A percentile compares a stretch with the other conserved stretches of the same genome.
These are phyloP conservation scores for Zophobas morio DNA, from an alignment of 1,140 invertebrate species.

Conservation along the genomic window DNA sequence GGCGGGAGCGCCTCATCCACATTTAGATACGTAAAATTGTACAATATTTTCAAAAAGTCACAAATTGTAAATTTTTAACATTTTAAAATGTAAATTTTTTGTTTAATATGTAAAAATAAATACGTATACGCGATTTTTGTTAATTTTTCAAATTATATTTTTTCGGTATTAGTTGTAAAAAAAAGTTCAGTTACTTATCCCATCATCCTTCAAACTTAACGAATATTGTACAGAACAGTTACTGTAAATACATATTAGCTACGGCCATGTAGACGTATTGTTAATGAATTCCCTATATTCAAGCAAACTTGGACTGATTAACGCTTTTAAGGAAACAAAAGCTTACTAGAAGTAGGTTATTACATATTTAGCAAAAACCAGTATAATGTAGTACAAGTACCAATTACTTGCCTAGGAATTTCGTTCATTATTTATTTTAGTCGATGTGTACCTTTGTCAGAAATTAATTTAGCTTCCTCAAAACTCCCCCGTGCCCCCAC, in stretches of 20 bases:
- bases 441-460: constrained; percentile 38
- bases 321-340: constrained; percentile 56
- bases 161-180: constrained; percentile 38
- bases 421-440: constrained; percentile 47
- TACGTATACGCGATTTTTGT: constrained; percentile 62
- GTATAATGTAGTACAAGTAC: constrained; percentile 58
- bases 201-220: constrained; percentile 34
- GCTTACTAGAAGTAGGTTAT: constrained; percentile 52
- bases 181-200: constrained; percentile 22
- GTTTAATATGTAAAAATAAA: constrained; percentile 60
- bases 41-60: constrained; percentile 63
- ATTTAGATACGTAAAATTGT: constrained; percentile 67
- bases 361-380: constrained; percentile 44
- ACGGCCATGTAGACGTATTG: constrained; percentile 56
- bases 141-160: constrained; percentile 41
- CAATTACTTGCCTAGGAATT: constrained; percentile 49
- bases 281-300: constrained; percentile 54
- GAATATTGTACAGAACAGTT: constrained; percentile 58
- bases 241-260: constrained; percentile 55
- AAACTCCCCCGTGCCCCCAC: constrained; percentile 31
- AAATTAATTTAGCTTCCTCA: constrained; percentile 29
- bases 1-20: constrained; percentile 50
- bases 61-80: constrained; percentile 55
- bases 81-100: constrained; percentile 53
- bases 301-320: constrained; percentile 60